Evolutionary conservation across 2,888 invertebrate genomes (phyloP), one percentile per base, ranked within the genome.

Genomic region (Diaphora mendica): DNA sequence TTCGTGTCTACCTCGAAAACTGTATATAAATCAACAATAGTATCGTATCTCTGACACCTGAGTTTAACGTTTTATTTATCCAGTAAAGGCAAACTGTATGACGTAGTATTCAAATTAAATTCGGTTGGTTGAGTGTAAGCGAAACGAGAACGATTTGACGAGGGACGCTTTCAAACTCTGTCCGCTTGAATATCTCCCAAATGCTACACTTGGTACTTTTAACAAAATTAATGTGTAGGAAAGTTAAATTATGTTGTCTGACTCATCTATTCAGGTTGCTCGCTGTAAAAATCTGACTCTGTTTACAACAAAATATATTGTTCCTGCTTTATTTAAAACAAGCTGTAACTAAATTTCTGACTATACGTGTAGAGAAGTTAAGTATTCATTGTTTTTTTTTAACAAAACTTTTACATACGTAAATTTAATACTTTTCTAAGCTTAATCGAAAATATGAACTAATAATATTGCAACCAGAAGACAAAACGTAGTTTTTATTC

Each of bases 101-200:
- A 72, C 77, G 74, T 79, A 67, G 74, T 67, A 77, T 81, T 77
- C 72, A 84, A 86, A 89, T 88, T 87, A 83, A 88, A 86, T 87
- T 86, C 81, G 79, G 82, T 78, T 76, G 82, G 84, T 78, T 85
- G 80, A 81, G 77, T 80, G 75, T 73, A 68, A 70, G 17, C 62
- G 62, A 17, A 62, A 64, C 70, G 78, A 81, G 82, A 77, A 71
- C 77, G 80, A 85, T 87, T 88, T 87, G 86, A 87, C 83, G 83
- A 81, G 82, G 85, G 85, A 83, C 77, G 77, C 79, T 77, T 74
- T 70, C 78, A 71, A 82, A 84, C 78, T 75, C 78, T 73, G 76
- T 75, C 68, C 73, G 72, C 72, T 70, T 39, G 80, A 81, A 82
- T 83, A 80, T 78, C 75, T 64, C 73, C 78, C 76, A 77, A 88